Base-by-base conservation (phyloP, 2,888 invertebrate species). In the Ptychoptera contaminata region DNA sequence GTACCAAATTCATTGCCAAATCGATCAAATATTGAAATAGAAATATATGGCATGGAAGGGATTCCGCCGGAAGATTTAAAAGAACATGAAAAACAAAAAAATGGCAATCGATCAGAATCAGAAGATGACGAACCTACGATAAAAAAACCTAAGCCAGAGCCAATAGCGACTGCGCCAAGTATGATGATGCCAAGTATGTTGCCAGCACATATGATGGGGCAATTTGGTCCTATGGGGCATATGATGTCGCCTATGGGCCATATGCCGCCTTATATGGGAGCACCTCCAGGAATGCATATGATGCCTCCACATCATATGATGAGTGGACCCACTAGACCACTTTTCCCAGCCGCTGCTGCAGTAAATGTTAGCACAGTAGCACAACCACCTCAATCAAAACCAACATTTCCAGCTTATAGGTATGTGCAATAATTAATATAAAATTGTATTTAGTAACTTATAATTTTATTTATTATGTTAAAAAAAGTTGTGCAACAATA, bases 31-130 rank as follows among this genome's bases (percentile, higher is more conserved):
- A 93, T 94, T 63, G 96, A 97, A 71, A 90, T 99, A 66, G 98
- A 98, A 76, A 97, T 98, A 60, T 99, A 98, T 74, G 98, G 98
- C 54, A 98, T 99, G 97, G 97, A 98, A 75, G 98, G 98, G 55
- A 97, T 98, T 59, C 98, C 98, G 30, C 79, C 87, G 45, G 88
- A 86, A 56, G 96, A 97, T 71, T 65, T 93, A 50, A 84, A 84
- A 62, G 91, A 92, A 61, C 96, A 96, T 68, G 94, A 96, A 68
- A 77, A 82, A 56, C 85, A 87, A 62, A 85, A 88, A 62, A 66
- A 65, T 51, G 74, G 79, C 42, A 81, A 80, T 48, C 79, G 77
- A 48, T 81, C 82, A 1, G 84, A 85, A 57, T 86, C 86, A 54
- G 86, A 86, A 37, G 84, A 86, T 55, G 85, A 86, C 59, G 85